Percentiles rank a stretch among this genome's conserved stretches.
Conservation (phyloP, 2,113 vertebrate species). For the Cephalopholis sonnerati region DNA sequence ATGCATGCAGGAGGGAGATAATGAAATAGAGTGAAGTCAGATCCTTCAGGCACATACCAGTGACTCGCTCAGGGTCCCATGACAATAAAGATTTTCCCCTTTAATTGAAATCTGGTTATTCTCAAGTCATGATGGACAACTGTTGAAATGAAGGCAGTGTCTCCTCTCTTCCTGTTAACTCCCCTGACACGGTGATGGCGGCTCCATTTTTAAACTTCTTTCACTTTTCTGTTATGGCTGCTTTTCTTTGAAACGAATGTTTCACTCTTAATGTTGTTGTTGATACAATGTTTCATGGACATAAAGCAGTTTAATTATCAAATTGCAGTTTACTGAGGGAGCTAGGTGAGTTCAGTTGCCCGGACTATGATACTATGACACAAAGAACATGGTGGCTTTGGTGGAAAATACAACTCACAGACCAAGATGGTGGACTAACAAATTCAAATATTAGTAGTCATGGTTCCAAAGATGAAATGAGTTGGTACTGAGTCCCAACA, state of each 20-base stretch:
- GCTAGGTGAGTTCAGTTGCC: neutral
- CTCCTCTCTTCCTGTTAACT: conserved; percentile 25
- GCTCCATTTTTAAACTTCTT: conserved; percentile 6
- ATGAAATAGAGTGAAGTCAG: conserved; percentile 70
- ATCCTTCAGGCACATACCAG: conserved; percentile 61
- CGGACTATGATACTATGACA: neutral
- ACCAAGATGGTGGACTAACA: neutral
- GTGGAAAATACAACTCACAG: neutral
- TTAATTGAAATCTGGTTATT: conserved; percentile 83
- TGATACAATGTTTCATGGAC: neutral
- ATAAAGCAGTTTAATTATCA: neutral
- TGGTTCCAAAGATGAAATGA: neutral
- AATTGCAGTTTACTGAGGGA: neutral
- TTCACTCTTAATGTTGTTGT: neutral
- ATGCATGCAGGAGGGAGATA: conserved; percentile 72
- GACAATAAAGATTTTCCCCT: conserved; percentile 73
- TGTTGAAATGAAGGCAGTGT: conserved; percentile 55
- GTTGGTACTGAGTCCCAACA: neutral
- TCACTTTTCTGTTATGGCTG: conserved; percentile 2
- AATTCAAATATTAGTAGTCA: neutral
- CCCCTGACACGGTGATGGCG: neutral
- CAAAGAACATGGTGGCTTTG: neutral
- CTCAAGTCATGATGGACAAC: conserved; percentile 65
- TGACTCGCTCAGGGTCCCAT: conserved; percentile 62
- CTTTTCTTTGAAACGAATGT: neutral